Percentiles rank a stretch among this genome's conserved stretches.
Evolutionary conservation across 2,113 vertebrate genomes (phyloP).

Genomic region (Symphodus melops): DNA sequence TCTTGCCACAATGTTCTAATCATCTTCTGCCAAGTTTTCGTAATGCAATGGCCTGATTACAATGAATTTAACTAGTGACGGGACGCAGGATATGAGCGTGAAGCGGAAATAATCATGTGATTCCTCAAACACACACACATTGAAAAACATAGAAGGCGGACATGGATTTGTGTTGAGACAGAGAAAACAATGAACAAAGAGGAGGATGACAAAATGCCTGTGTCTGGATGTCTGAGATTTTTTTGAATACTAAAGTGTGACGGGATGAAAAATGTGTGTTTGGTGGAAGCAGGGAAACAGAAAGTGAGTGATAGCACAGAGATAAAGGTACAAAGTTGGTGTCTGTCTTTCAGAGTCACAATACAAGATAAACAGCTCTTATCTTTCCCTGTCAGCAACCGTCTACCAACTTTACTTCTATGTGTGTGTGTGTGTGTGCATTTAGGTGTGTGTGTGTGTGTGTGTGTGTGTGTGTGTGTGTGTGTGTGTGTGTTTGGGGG

Average conservation of each 20-base stretch:
- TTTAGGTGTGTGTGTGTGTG: too few species aligned
- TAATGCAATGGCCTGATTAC: neutral
- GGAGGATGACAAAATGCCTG: neutral
- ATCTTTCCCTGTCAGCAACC: slow-evolving; percentile 29
- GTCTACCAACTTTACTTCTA: neutral
- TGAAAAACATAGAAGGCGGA: neutral
- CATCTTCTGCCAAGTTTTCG: neutral
- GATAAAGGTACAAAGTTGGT: neutral
- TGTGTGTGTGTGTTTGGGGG: too few species aligned
- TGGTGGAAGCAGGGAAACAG: neutral
- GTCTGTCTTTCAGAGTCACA: slow-evolving; percentile 2
- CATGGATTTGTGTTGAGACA: neutral
- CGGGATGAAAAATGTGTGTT: neutral
- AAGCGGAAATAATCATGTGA: neutral
- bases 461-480: too few species aligned
- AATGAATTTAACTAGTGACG: neutral
- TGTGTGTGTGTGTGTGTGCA: neutral
- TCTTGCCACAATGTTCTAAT: neutral
- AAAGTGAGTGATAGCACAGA: neutral
- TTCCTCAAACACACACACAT: neutral
- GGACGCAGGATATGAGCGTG: neutral
- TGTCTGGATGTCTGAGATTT: slow-evolving; percentile 16
- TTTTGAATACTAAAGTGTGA: neutral
- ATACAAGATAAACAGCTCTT: slow-evolving; percentile 16
- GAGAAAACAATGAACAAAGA: neutral